Percentiles rank a stretch among this genome's conserved stretches.
Evolutionary conservation across 2,888 invertebrate genomes (phyloP).

Genomic region (Coecobrya sp.): DNA sequence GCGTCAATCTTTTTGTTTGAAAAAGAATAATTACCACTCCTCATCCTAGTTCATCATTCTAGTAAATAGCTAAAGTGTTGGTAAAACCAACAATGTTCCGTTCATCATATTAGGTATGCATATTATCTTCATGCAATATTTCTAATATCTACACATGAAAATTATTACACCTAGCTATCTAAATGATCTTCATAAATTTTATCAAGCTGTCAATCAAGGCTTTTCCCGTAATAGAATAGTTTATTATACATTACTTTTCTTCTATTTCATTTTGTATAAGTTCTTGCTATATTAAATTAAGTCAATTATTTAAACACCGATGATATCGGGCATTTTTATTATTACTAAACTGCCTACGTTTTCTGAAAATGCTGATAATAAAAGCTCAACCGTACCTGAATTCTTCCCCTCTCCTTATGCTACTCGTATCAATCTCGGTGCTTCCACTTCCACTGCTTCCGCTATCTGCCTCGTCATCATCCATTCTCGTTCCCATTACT

Average conservation of each 20-base stretch:
- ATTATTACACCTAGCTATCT: not conserved
- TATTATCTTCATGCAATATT: not conserved
- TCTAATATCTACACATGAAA: not conserved
- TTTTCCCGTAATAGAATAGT: not conserved
- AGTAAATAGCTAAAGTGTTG: too few species aligned
- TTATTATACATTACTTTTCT: not conserved
- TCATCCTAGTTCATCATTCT: too few species aligned
- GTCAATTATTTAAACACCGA: slow-evolving; percentile 2
- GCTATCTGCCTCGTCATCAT: not conserved
- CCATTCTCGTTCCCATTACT: not conserved
- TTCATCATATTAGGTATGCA: not conserved
- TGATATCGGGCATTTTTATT: not conserved
- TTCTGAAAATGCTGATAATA: not conserved
- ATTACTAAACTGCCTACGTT: not conserved
- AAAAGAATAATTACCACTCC: not conserved
- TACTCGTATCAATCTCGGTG: not conserved
- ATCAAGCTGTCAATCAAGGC: not conserved
- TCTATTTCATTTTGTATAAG: not conserved
- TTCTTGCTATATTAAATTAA: not conserved
- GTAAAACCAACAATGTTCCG: too few species aligned
- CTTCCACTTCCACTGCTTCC: not conserved
- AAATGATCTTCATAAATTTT: not conserved
- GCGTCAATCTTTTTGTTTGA: slow-evolving; percentile 4
- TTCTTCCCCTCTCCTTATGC: not conserved
- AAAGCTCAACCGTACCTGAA: not conserved